These are phyloP conservation scores for Phalera bucephala DNA, from an alignment of 2,888 invertebrate species.

Conservation along the genomic window DNA sequence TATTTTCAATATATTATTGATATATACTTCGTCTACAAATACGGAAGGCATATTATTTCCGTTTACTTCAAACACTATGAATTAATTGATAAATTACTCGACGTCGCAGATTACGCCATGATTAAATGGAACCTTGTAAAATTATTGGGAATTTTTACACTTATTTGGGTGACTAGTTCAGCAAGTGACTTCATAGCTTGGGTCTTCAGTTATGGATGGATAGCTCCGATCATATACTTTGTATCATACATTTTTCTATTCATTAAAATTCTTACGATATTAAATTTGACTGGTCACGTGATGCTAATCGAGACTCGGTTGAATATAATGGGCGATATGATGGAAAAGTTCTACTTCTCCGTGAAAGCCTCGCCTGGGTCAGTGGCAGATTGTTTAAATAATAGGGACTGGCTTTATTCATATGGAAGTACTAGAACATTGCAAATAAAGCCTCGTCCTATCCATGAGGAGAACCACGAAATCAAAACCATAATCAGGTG, in stretches of 20 bases:
- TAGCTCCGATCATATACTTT: conserved; percentile 38
- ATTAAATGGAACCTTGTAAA: conserved; percentile 41
- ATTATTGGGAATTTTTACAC: conserved; percentile 34
- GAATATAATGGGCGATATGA: conserved; percentile 43
- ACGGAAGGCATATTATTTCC: conserved; percentile 44
- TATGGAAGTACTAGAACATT: conserved; percentile 6
- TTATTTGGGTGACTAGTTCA: conserved; percentile 45
- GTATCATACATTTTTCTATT: conserved; percentile 51
- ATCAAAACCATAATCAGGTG: conserved; percentile 50
- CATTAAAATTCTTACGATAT: conserved; percentile 59
- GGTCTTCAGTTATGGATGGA: conserved; percentile 42
- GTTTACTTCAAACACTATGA: conserved; percentile 57
- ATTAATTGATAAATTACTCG: conserved; percentile 51
- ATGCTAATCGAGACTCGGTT: conserved; percentile 54
- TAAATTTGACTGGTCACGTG: conserved; percentile 58
- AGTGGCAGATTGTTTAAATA: conserved; percentile 32
- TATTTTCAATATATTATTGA: conserved; percentile 55
- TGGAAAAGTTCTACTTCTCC: conserved; percentile 37
- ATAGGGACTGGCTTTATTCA: conserved; percentile 45
- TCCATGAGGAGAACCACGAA: conserved; percentile 18
- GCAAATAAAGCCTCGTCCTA: conserved; percentile 5
- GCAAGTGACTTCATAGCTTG: conserved; percentile 51
- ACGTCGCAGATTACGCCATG: conserved; percentile 30
- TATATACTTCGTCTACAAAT: conserved; percentile 53
- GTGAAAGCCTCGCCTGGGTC: conserved; percentile 20